Conservation (phyloP, 2,797 vertebrate species). For the Sitta carolinensis region DNA sequence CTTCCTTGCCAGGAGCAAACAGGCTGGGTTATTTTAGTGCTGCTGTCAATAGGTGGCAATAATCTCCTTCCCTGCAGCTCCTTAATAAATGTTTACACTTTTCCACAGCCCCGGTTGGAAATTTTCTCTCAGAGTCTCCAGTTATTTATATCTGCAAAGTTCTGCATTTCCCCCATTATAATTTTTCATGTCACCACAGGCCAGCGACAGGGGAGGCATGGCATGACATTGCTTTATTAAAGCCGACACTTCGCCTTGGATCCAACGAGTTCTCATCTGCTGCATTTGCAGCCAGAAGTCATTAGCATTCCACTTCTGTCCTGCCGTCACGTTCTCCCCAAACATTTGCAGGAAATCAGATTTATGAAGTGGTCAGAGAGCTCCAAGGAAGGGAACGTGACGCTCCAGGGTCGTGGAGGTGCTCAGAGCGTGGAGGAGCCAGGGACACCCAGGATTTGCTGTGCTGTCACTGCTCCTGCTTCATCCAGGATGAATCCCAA, state of each 20-base stretch:
- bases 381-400: not conserved
- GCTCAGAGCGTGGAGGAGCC: not conserved
- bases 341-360: slow-evolving; percentile 58
- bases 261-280: slow-evolving; percentile 24
- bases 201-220: slow-evolving; percentile 35
- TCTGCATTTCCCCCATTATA: slow-evolving; percentile 57
- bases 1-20: not conserved
- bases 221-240: slow-evolving; percentile 52
- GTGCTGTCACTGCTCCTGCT: not conserved
- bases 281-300: not conserved
- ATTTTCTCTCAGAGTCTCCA: slow-evolving; percentile 31
- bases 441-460: not conserved
- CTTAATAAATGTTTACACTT: slow-evolving; percentile 27
- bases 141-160: slow-evolving; percentile 72
- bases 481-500: not conserved
- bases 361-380: not conserved
- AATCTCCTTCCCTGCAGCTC: slow-evolving; percentile 57
- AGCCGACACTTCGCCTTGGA: slow-evolving; percentile 53
- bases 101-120: slow-evolving; percentile 24
- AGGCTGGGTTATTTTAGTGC: slow-evolving; percentile 5
- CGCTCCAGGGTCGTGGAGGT: not conserved
- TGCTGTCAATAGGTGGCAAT: slow-evolving; percentile 67
- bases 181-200: slow-evolving; percentile 68
- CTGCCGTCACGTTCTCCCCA: slow-evolving; percentile 30
- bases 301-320: slow-evolving; percentile 34